Evolutionary conservation across 2,113 vertebrate species (phyloP), one percentile per base, ranked within the genome.

Genomic region (Cinclus mexicanus): DNA sequence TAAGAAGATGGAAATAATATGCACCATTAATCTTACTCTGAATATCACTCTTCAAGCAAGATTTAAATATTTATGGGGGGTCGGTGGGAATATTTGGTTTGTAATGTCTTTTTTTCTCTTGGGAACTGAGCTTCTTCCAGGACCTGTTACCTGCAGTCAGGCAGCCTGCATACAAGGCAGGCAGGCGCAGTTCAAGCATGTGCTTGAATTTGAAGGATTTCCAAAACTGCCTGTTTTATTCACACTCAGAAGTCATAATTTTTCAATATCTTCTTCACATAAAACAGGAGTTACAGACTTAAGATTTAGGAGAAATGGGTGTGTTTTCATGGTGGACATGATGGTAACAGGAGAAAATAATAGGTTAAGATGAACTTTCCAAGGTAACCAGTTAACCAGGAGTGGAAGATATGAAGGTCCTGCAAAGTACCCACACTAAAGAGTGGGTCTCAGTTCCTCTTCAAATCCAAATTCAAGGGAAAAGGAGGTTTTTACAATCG

Each of bases 1-100:
- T 50, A 18, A 68, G 72, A 92, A 17, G 33, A 50, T 49, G 55
- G 57, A 53, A 92, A 56, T 90, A 93, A 92, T 87, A 72, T 80
- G n/a, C 23, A 74, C 65, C 80, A 94, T 84, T 85, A 55, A 39
- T 72, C 88, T 95, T 89, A 77, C 44, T 61, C 82, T 81, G 69
- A 95, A 96, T 91, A 90, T 87, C 72, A 67, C 14, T 93, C 65
- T 90, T 92, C 31, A 61, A 88, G 41, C 12, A 84, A 74, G 70
- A 59, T 41, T 96, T 96, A 92, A 96, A 59, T 96, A 93, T 94
- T 92, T 94, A 55, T 65, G 33, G 35, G 23, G 33, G 44, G 83
- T 80, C 63, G 57, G 64, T 80, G 44, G 50, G 37, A 77, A 85
- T 94, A 74, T 77, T 86, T 94, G 11, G 12, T 90, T 94, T 95